Percentiles rank a stretch among this genome's conserved stretches.
Evolutionary conservation across 2,113 vertebrate genomes (phyloP).

Genomic region (Gasterosteus aculeatus): DNA sequence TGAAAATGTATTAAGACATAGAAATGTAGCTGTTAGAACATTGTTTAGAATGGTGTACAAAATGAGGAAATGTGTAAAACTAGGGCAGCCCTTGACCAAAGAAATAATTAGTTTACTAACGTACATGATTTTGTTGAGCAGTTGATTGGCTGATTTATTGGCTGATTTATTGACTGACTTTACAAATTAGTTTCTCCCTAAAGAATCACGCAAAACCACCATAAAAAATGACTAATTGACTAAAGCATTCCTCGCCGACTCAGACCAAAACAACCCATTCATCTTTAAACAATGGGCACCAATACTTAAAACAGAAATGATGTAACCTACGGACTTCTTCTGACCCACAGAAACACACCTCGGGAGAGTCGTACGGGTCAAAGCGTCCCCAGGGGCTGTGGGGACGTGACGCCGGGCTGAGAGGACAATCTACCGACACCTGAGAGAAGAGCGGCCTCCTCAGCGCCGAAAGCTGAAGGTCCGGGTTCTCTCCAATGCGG

Average conservation of each 20-base stretch:
- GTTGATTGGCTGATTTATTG: neutral
- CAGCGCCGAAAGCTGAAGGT: slow-evolving; percentile 25
- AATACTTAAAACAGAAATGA: neutral
- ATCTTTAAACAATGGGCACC: neutral
- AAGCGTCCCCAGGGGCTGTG: slow-evolving; percentile 70
- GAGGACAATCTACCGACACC: slow-evolving; percentile 61
- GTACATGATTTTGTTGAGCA: neutral
- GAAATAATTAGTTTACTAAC: neutral
- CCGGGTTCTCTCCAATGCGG: neutral
- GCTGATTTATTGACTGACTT: neutral
- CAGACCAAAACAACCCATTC: neutral
- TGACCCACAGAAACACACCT: slow-evolving; percentile 55
- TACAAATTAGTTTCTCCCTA: neutral
- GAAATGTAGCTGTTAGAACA: neutral
- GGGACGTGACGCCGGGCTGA: slow-evolving; percentile 63
- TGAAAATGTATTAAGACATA: neutral
- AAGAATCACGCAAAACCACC: neutral
- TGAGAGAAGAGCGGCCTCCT: slow-evolving; percentile 59
- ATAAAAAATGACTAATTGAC: neutral
- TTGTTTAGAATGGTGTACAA: neutral
- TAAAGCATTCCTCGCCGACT: neutral
- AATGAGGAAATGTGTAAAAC: neutral
- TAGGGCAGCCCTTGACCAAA: neutral
- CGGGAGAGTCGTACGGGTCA: slow-evolving; percentile 72
- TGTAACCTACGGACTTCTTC: neutral